Evolutionary conservation across 2,888 invertebrate species (phyloP), one percentile per base, ranked within the genome.

Genomic region (Sympetrum striolatum): DNA sequence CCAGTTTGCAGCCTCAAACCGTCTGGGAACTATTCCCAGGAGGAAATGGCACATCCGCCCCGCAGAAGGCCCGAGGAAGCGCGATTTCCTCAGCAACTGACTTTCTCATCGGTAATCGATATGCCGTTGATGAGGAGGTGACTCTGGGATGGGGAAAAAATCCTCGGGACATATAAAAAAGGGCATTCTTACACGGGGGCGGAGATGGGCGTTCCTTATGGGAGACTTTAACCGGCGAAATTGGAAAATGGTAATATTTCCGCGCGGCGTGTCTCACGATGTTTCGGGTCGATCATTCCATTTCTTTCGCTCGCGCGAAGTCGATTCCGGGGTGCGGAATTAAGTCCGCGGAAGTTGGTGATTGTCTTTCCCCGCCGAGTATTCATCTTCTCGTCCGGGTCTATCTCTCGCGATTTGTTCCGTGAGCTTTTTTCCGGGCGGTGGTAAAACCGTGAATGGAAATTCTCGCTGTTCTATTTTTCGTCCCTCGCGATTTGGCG

Each of bases 41-140:
- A 82, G 82, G 82, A 82, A 82, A 82, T 82, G 58, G 82, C 35
- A 82, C 58, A 82, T 82, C 82, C 82, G 58, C 58, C n/a, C 35
- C 35, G 53, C 31, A 82, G 82, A 31, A 58, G 58, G 15, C 82
- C 58, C 15, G 31, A 82, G 82, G 82, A 82, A 82, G 53, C 18
- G 35, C 82, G 35, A 82, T 82, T 82, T 82, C 80, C 58, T 25
- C 82, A 48, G 82, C 82, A 35, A 82, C 31, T 58, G 53, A 82
- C 53, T 82, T 58, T 82, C 58, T 10, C 82, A 58, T 82, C 58
- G 31, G 44, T 31, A 82, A 82, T 82, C 82, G 82, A 82, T 82
- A 82, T 82, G 58, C 48, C 48, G 81, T 58, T 35, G 58, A 82
- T 82, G 58, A 82, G 58, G 35, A 82, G 82, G 31, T 25, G 31